Conservation (phyloP, 2,113 vertebrate genomes). For the Bubo scandiacus region DNA sequence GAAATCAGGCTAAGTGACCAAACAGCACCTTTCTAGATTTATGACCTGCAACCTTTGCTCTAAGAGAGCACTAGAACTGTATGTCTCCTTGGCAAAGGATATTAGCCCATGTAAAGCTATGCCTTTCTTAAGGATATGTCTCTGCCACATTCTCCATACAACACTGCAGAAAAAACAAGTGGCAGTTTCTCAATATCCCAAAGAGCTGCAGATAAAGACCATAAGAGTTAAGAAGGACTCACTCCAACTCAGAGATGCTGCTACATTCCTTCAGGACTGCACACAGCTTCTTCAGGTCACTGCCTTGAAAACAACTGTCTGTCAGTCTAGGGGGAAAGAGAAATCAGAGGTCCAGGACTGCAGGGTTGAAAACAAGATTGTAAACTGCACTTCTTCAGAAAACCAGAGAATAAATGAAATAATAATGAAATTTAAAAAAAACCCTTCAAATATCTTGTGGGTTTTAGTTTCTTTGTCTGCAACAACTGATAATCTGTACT, state of each 20-base stretch:
- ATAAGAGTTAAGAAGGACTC: conserved; percentile 25
- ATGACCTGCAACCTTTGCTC: not conserved
- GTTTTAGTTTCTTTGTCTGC: not conserved
- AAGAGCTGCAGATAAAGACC: not conserved
- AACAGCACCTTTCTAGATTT: not conserved
- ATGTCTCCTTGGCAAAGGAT: not conserved
- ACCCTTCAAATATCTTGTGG: not conserved
- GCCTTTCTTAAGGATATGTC: not conserved
- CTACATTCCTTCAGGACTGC: conserved; percentile 57
- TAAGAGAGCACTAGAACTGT: not conserved
- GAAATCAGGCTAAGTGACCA: not conserved
- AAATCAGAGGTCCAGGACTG: not conserved
- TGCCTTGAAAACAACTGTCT: conserved; percentile 59
- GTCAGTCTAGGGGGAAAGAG: conserved; percentile 68
- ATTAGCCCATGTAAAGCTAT: not conserved
- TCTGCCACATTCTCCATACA: not conserved
- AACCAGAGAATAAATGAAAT: not conserved
- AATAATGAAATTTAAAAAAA: not conserved
- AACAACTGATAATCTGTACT: not conserved
- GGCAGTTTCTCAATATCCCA: not conserved
- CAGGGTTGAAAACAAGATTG: not conserved
- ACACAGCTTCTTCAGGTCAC: conserved; percentile 67
- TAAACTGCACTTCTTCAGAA: not conserved
- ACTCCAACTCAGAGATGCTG: conserved; percentile 73
- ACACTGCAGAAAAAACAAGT: not conserved